phyloP scores from a whole-genome alignment of 2,888 invertebrate species.

The Beris chalybata region DNA sequence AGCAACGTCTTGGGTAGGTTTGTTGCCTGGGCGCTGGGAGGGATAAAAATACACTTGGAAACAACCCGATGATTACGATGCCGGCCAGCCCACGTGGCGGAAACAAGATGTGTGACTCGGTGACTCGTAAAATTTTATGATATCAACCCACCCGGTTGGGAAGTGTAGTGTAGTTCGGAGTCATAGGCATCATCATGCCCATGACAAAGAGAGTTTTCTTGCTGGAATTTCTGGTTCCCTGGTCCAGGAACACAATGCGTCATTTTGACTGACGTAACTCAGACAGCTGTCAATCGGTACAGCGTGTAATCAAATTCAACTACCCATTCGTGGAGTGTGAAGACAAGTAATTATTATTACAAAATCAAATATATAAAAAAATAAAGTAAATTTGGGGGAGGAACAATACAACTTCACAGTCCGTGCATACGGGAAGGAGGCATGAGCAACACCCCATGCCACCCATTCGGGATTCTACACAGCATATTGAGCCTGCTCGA shows the following conservation, averaged over 20 bases:
- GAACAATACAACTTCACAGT: no score
- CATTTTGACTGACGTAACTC: constrained; percentile 58
- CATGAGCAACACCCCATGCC: no score
- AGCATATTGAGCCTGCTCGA: no score
- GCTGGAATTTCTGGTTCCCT: constrained; percentile 53
- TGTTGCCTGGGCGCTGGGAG: background rate
- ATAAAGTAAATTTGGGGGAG: no score
- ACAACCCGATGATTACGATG: background rate
- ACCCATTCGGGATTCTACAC: no score
- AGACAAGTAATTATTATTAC: no score
- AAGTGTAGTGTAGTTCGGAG: background rate
- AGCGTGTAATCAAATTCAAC: constrained; percentile 20
- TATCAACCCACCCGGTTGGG: background rate
- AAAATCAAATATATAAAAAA: no score
- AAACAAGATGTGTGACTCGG: background rate
- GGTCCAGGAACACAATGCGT: constrained; percentile 58
- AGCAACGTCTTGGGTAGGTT: background rate
- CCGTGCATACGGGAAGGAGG: no score
- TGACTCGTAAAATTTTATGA: no score
- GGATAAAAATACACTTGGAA: no score
- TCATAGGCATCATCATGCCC: background rate
- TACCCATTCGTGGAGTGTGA: no score
- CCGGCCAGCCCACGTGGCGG: background rate
- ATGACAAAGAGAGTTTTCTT: constrained; percentile 35
- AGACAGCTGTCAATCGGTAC: constrained; percentile 55